phyloP scores from a whole-genome alignment of 2,797 vertebrate species.

The Neostethus bicornis region DNA sequence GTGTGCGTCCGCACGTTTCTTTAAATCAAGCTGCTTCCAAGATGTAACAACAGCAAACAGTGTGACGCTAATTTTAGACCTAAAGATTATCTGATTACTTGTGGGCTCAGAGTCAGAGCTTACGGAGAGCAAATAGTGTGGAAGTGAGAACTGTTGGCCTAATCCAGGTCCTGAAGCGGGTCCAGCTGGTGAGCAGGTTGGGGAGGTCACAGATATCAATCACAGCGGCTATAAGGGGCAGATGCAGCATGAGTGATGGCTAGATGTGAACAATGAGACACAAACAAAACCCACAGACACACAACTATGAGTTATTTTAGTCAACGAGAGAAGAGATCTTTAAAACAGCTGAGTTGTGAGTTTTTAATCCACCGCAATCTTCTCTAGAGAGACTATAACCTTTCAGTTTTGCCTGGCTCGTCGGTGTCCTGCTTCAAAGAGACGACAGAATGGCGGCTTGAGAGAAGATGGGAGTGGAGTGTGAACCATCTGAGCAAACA shows the following conservation, averaged over 20 bases:
- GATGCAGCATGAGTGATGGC: neutral
- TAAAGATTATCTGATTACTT: neutral
- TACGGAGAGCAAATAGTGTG: neutral
- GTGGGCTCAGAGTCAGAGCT: neutral
- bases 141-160: neutral
- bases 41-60: neutral
- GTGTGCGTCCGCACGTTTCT: neutral
- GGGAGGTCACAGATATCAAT: neutral
- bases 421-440: neutral
- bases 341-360: neutral
- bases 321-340: neutral
- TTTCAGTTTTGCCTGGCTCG: conserved; percentile 12
- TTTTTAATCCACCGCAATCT: neutral
- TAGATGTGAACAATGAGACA: neutral
- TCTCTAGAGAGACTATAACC: conserved; percentile 6
- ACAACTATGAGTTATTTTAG: too few species aligned
- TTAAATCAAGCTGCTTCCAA: too few species aligned
- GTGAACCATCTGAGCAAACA: conserved; percentile 27
- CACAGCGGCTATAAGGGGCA: neutral
- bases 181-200: neutral
- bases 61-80: neutral
- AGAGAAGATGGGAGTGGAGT: neutral
- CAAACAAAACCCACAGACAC: too few species aligned
- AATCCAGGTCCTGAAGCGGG: neutral
- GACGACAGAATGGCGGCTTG: neutral